Evolutionary conservation across 1,140 invertebrate genomes (phyloP).

Genomic region (Polypedilum vanderplanki): DNA sequence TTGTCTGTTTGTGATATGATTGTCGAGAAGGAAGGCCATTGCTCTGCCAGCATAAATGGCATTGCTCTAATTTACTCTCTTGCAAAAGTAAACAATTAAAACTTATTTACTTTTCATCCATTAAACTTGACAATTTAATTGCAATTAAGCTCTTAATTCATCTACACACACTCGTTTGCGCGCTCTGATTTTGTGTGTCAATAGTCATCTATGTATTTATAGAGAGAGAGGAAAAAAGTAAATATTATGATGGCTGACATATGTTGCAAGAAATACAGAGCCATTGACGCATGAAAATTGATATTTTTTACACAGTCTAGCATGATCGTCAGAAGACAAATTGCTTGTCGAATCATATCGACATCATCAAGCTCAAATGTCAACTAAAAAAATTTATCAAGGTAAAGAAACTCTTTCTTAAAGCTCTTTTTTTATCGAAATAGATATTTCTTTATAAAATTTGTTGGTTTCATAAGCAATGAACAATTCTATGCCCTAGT

Average conservation of each 20-base stretch:
- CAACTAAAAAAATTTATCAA: too few species aligned
- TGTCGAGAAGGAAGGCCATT: neutral
- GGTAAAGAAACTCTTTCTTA: too few species aligned
- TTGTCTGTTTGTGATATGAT: neutral
- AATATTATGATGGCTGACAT: neutral
- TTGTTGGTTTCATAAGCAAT: too few species aligned
- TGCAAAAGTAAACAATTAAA: neutral
- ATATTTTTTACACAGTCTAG: too few species aligned
- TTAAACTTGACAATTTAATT: conserved; percentile 16
- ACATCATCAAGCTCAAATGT: too few species aligned
- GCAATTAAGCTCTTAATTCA: conserved; percentile 8
- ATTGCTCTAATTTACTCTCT: neutral
- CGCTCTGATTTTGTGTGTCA: neutral
- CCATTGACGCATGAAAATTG: too few species aligned
- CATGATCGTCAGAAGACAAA: too few species aligned
- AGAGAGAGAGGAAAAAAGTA: neutral
- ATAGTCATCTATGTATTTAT: neutral
- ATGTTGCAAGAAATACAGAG: too few species aligned
- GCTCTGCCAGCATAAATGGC: neutral
- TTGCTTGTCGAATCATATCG: too few species aligned
- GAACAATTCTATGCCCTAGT: too few species aligned
- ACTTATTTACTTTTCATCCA: conserved; percentile 11
- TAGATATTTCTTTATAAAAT: too few species aligned
- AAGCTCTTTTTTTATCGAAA: too few species aligned
- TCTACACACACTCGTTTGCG: neutral